phyloP scores from a whole-genome alignment of 2,797 vertebrate genomes.

The Neopelma chrysocephalum region DNA sequence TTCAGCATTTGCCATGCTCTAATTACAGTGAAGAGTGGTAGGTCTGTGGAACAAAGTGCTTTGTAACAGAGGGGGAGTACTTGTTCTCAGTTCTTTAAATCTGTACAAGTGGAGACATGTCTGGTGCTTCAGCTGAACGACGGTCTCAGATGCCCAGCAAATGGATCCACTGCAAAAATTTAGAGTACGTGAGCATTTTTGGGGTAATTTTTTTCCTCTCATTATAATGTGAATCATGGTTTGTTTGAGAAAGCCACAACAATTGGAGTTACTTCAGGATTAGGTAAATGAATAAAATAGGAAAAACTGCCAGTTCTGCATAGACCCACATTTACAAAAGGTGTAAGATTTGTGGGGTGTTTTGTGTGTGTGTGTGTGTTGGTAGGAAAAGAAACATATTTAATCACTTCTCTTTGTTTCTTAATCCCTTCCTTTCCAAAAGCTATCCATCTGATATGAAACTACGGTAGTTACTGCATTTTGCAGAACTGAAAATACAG shows the following conservation, averaged over 20 bases:
- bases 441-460: not conserved
- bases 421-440: not conserved
- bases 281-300: not conserved
- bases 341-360: not conserved
- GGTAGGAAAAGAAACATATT: not conserved
- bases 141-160: not conserved
- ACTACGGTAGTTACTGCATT: not conserved
- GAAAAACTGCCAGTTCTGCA: not conserved
- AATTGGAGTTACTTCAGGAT: not conserved
- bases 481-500: conserved; percentile 19
- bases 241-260: not conserved
- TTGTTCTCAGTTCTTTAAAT: not conserved
- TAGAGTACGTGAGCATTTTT: not conserved
- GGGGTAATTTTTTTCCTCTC: not conserved
- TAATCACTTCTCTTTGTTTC: not conserved
- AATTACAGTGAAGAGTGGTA: not conserved
- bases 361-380: not conserved
- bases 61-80: not conserved
- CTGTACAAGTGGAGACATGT: conserved; percentile 39
- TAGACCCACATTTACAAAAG: not conserved
- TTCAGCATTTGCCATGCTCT: not conserved
- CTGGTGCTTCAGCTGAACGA: not conserved
- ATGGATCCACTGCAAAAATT: not conserved
- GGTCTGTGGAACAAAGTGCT: conserved; percentile 3
- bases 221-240: not conserved